Base-by-base conservation (phyloP, 2,888 invertebrate species). In the Hypercompe scribonia region DNA sequence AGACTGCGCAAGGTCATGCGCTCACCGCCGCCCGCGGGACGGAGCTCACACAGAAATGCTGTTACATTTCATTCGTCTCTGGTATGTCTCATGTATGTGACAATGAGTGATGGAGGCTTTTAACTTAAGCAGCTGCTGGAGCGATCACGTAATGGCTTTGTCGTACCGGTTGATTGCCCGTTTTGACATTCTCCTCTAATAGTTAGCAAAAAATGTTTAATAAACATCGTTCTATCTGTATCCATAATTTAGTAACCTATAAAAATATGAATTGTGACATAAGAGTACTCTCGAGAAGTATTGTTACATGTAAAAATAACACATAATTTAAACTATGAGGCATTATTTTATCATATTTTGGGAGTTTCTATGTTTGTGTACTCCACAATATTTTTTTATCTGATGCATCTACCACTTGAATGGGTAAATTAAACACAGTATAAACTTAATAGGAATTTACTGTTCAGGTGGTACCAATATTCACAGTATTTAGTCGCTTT, bases 1-100 rank as follows among this genome's bases (percentile, higher is more conserved):
- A 86, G 85, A 75, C 72, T 61, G 72, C 71, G 85, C 94, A 93
- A 94, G 95, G 94, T 88, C 92, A 88, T 86, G 89, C 93, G 90
- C 90, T 93, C 93, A 90, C 94, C 88, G 86, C 86, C 85, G 86
- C 80, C 87, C 84, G 84, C 87, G 73, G 84, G 81, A 73, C 79
- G 71, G 75, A 74, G 78, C 81, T 75, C 77, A 68, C 77, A 75
- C 83, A 83, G 73, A 75, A 80, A 80, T 73, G 82, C 81, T 83
- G 79, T 84, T 83, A 83, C 88, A 84, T 87, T 84, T 87, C 84
- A 81, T 82, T 82, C 80, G 84, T 78, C 78, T 81, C 79, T 68
- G 78, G 78, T 72, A 80, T 78, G 81, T 78, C 73, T 69, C 78
- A 65, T 74, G 68, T 78, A 75, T 79, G 75, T 79, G 74, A 81